A percentile compares a stretch with the other conserved stretches of the same genome.
phyloP scores from a whole-genome alignment of 1,140 invertebrate species.

The Paralvinella palmiformis region DNA sequence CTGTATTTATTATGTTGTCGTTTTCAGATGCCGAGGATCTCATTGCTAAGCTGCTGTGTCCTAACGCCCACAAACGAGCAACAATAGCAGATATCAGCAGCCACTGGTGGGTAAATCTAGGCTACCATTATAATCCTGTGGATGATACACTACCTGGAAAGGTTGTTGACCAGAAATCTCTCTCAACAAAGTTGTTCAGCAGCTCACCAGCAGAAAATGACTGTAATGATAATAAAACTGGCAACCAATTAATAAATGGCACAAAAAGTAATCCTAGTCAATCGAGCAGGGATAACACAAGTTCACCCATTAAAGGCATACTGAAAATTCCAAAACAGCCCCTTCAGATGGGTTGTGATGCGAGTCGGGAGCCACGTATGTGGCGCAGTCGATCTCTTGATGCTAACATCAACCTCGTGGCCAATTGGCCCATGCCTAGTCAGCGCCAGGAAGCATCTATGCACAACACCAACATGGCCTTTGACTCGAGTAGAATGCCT shows the following conservation, averaged over 20 bases:
- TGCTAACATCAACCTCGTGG: background rate
- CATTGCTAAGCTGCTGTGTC: conserved; percentile 88
- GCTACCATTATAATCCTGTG: conserved; percentile 74
- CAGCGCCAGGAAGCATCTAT: background rate
- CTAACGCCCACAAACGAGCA: conserved; percentile 79
- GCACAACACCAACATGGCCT: background rate
- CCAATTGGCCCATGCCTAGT: background rate
- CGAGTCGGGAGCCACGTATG: conserved; percentile 17
- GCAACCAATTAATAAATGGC: background rate
- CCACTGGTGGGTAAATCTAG: conserved; percentile 88
- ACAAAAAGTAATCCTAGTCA: conserved; percentile 16
- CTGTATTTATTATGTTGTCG: too few species aligned
- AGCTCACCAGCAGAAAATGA: conserved; percentile 4
- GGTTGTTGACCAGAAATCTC: background rate
- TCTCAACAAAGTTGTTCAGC: background rate
- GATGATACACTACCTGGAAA: conserved; percentile 49
- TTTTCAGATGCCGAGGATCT: conserved; percentile 81
- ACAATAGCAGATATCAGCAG: conserved; percentile 89
- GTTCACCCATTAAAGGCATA: too few species aligned
- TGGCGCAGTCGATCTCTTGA: background rate
- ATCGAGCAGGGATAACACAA: conserved; percentile 21
- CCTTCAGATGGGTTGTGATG: too few species aligned
- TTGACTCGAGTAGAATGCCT: conserved; percentile 36
- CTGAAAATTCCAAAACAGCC: too few species aligned
- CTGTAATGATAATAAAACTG: background rate